Evolutionary conservation across 2,113 vertebrate genomes (phyloP).

Genomic region (Choloepus hoffmanni): DNA sequence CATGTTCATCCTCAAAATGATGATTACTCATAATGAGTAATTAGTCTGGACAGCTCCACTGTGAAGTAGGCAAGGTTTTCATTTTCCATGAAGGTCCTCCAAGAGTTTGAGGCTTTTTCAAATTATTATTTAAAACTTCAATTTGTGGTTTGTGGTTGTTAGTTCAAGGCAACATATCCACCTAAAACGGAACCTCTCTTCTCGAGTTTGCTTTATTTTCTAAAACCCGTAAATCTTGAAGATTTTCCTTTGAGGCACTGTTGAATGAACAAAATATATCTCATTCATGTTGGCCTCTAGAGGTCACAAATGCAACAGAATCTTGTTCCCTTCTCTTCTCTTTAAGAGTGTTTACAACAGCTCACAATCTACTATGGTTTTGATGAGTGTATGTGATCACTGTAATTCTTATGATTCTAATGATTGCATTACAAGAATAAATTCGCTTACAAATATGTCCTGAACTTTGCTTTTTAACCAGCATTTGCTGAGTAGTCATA

Average conservation of each 20-base stretch:
- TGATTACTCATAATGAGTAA: slow-evolving; percentile 45
- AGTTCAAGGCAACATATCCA: slow-evolving; percentile 64
- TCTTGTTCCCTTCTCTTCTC: slow-evolving; percentile 63
- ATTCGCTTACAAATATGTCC: slow-evolving; percentile 66
- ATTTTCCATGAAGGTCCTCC: slow-evolving; percentile 72
- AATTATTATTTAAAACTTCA: slow-evolving; percentile 74
- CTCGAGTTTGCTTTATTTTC: slow-evolving; percentile 68
- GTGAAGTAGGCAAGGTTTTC: slow-evolving; percentile 62
- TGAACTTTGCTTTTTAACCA: slow-evolving; percentile 50
- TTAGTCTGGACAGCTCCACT: slow-evolving; percentile 50
- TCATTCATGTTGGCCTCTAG: slow-evolving; percentile 67
- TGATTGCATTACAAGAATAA: slow-evolving; percentile 56
- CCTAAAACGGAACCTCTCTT: slow-evolving; percentile 59
- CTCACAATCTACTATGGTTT: slow-evolving; percentile 13
- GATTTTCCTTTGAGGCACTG: slow-evolving; percentile 59
- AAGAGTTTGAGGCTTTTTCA: slow-evolving; percentile 69
- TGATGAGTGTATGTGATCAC: slow-evolving; percentile 68
- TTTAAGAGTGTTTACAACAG: background rate
- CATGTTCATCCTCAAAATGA: background rate
- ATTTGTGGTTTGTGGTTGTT: slow-evolving; percentile 79
- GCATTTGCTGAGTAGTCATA: slow-evolving; percentile 41
- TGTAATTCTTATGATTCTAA: slow-evolving; percentile 56
- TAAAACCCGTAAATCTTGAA: slow-evolving; percentile 63
- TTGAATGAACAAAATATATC: slow-evolving; percentile 68
- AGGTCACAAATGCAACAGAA: slow-evolving; percentile 78